Base-by-base conservation (phyloP, 2,888 invertebrate species). In the Malthinus flaveolus region DNA sequence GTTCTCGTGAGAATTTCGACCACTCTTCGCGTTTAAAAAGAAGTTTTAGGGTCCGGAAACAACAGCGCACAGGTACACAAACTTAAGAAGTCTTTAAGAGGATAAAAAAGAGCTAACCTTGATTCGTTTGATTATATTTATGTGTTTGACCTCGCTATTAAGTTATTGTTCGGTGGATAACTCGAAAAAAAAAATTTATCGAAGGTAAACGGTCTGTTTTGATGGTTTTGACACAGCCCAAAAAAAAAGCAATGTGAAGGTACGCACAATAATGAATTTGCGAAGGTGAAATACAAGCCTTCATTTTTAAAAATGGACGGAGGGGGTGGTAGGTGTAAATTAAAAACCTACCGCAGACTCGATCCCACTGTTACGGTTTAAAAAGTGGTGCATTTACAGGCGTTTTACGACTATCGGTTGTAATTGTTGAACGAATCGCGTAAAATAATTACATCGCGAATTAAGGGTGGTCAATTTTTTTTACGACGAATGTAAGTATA, bases 1-100 rank as follows among this genome's bases (percentile, higher is more conserved):
- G 34, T 48, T 48, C 48, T 34, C 48, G 9, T 13, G 15, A 48
- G 15, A 31, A 23, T 32, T 31, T 32, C 11, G 12, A 12, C 44
- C 7, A 23, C 46, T 32, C 12, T 46, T 35, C 9, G 13, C 10
- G 10, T 46, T 45, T 45, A 45, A 32, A 34, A 32, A 5, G n/a
- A 12, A 15, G 9, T 15, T 32, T 11, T 9, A 9, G 31, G 44
- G 50, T 42, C 50, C 63, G 45, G 50, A 37, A 57, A 62, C 64
- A 35, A 49, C 23, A 23, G 5, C 23, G 48, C 44, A 59, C 62
- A 63, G 49, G 62, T 55, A 60, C 56, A 51, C 57, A 59, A 61
- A 63, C 64, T 64, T 45, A 56, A 44, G 49, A 62, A 57, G 61
- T 63, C 57, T 56, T 59, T 62, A 56, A 65, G 62, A 54, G 39